These are phyloP conservation scores for Aphelinus certus DNA, from an alignment of 1,140 invertebrate genomes.

Conservation along the genomic window DNA sequence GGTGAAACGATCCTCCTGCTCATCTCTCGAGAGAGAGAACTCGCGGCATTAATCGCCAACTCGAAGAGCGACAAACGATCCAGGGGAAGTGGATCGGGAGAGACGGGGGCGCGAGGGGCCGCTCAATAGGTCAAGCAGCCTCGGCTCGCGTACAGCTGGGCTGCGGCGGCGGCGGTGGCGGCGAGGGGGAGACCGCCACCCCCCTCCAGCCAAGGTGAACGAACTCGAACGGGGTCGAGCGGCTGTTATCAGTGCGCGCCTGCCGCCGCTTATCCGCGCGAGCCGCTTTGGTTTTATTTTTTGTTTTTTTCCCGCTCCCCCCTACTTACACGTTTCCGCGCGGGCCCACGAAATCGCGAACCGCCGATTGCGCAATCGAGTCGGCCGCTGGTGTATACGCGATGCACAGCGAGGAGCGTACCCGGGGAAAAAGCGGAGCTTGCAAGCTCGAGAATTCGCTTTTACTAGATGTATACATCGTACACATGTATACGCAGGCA, in stretches of 20 bases:
- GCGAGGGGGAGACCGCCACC: neutral
- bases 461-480: neutral
- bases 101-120: neutral
- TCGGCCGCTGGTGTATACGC: no score
- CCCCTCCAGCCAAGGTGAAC: constrained; percentile 56
- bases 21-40: neutral
- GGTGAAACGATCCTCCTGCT: no score
- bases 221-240: constrained; percentile 62
- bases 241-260: constrained; percentile 55
- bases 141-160: neutral
- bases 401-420: no score
- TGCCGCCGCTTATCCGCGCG: constrained; percentile 58
- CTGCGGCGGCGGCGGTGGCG: neutral
- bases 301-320: constrained; percentile 38
- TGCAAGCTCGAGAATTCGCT: neutral
- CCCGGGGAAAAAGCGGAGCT: no score
- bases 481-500: neutral
- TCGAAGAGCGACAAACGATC: neutral
- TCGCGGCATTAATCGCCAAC: neutral
- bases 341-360: neutral
- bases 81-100: neutral
- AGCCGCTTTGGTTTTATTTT: constrained; percentile 37
- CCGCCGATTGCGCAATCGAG: neutral
- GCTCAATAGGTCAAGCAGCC: constrained; percentile 29
- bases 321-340: constrained; percentile 26